Percentiles rank a stretch among this genome's conserved stretches.
These are phyloP conservation scores for Dorcus hopei DNA, from an alignment of 2,888 invertebrate genomes.

Conservation along the genomic window DNA sequence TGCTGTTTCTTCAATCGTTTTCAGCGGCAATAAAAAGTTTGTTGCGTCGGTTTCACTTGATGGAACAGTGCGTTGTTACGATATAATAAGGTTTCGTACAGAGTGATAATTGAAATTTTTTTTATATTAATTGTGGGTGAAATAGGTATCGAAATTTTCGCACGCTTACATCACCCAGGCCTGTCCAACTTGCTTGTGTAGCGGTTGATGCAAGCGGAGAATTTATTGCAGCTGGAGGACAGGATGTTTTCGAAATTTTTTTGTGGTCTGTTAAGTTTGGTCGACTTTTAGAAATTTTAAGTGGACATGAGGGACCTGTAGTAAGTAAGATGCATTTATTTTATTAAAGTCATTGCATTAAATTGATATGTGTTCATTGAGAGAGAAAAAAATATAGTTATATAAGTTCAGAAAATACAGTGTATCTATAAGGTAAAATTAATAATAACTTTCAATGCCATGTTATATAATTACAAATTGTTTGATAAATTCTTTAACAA, in stretches of 20 bases:
- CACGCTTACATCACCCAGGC: slow-evolving; percentile 87
- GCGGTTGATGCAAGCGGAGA: slow-evolving; percentile 88
- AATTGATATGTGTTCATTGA: too few relatives aligned
- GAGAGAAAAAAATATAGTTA: too few relatives aligned
- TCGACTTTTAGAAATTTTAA: slow-evolving; percentile 81
- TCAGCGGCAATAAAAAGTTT: slow-evolving; percentile 89
- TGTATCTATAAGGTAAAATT: too few relatives aligned
- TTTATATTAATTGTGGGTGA: not conserved
- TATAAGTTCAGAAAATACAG: too few relatives aligned
- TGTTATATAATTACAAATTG: too few relatives aligned
- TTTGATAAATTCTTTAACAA: too few relatives aligned
- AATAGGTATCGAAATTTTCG: slow-evolving; percentile 94
- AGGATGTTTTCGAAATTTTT: slow-evolving; percentile 92
- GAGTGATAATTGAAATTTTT: not conserved
- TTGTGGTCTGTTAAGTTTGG: slow-evolving; percentile 96
- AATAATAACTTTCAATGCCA: too few relatives aligned
- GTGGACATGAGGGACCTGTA: slow-evolving; percentile 93
- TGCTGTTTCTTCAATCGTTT: slow-evolving; percentile 77
- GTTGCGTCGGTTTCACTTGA: slow-evolving; percentile 92
- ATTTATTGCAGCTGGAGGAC: slow-evolving; percentile 91
- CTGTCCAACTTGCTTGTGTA: slow-evolving; percentile 89
- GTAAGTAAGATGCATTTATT: slow-evolving; percentile 43
- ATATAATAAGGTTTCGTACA: slow-evolving; percentile 69
- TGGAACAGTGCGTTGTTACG: slow-evolving; percentile 95
- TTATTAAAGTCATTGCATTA: not conserved